Base-by-base conservation (phyloP, 2,888 invertebrate species). In the Leptinotarsa rubiginosa region DNA sequence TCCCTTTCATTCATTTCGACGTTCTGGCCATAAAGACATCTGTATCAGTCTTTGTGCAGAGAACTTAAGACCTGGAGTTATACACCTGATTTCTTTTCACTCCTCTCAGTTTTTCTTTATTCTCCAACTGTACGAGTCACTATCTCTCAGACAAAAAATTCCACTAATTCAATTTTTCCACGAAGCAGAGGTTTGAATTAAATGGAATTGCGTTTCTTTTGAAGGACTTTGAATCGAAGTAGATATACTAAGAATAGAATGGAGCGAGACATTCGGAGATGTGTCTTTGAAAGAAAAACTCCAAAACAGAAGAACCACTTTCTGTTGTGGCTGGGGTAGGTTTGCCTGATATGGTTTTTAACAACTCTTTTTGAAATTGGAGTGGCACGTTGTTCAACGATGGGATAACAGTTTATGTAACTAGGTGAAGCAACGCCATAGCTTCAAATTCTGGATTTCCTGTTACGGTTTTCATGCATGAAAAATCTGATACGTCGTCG, bases 71-170 rank as follows among this genome's bases (percentile, higher is more conserved):
- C 31, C n/a, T 31, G 31, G 41, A 5, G 62, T 62, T 41, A 62
- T 62, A 62, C 31, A 62, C 62, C 62, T 62, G 62, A 62, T 62
- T 62, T 62, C 62, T 62, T 62, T 62, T 62, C 62, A 62, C n/a
- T 31, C 15, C 25, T 62, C 31, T 62, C 62, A 31, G 25, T 56
- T 13, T 22, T 56, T 56, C 56, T 62, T 16, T 62, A 62, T 62
- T 62, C n/a, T 62, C 31, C n/a, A 10, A n/a, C 16, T 18, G 62
- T 41, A 41, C 41, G 41, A 62, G 62, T 62, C 62, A 62, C 62
- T n/a, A 62, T 62, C 31, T 62, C 31, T 25, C 62, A 41, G 62
- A 56, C 20, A 20, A 62, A 62, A 25, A 62, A 41, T 62, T 25
- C 31, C n/a, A 5, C 62, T 31, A 62, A 62, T 62, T 25, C 41